A percentile compares a stretch with the other conserved stretches of the same genome.
phyloP scores from a whole-genome alignment of 1,140 invertebrate species.

The Yoshiicerus persimilis region DNA sequence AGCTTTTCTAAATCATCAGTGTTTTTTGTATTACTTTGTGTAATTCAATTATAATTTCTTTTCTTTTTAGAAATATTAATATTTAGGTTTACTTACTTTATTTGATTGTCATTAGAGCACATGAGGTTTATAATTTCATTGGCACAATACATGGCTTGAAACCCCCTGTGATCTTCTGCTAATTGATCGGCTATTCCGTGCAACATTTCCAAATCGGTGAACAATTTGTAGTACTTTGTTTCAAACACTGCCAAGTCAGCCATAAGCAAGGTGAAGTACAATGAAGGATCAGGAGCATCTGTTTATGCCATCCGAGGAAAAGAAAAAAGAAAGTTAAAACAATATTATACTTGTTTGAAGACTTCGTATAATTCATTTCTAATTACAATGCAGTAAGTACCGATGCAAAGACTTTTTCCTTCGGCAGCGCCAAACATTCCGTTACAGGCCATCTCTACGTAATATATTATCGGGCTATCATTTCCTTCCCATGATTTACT shows the following conservation, averaged over 20 bases:
- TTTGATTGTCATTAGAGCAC: not conserved
- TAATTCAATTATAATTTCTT: too few relatives aligned
- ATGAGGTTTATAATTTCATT: conserved; percentile 59
- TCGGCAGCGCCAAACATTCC: conserved; percentile 39
- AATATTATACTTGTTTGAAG: too few relatives aligned
- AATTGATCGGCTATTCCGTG: conserved; percentile 54
- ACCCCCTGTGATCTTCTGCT: conserved; percentile 54
- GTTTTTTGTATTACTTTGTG: too few relatives aligned
- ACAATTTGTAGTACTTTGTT: conserved; percentile 54
- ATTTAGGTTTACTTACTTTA: conserved; percentile 14
- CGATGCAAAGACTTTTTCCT: not conserved
- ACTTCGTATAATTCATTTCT: too few relatives aligned
- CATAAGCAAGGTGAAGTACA: conserved; percentile 53
- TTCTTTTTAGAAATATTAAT: too few relatives aligned
- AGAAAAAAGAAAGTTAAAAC: too few relatives aligned
- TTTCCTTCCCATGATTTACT: not conserved
- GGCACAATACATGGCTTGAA: conserved; percentile 59
- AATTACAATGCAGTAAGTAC: too few relatives aligned
- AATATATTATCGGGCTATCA: not conserved
- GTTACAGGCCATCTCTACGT: conserved; percentile 46
- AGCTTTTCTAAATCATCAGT: conserved; percentile 52
- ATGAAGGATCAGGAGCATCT: conserved; percentile 55
- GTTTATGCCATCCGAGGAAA: too few relatives aligned
- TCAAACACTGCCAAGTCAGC: conserved; percentile 58
- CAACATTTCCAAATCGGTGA: conserved; percentile 58